Evolutionary conservation across 2,797 vertebrate species (phyloP).

Genomic region (Coendou prehensilis): DNA sequence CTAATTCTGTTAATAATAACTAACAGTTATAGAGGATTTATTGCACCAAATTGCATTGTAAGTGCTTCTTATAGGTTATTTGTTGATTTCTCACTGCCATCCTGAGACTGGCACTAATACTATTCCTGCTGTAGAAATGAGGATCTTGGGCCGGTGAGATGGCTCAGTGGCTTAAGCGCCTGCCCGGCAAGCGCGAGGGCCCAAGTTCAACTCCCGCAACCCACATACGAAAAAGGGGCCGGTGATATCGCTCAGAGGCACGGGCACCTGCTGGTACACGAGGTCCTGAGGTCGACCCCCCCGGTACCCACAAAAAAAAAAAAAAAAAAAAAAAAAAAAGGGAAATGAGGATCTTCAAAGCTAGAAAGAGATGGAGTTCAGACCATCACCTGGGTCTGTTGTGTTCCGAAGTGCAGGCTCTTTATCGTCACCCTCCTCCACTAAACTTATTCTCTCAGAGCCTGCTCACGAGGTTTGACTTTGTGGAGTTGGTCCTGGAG

Average conservation of each 20-base stretch:
- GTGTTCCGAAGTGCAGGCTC: not conserved
- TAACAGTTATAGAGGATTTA: constrained; percentile 14
- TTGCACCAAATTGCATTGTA: not conserved
- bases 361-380: not conserved
- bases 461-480: constrained; percentile 5
- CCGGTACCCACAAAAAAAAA: too few species aligned
- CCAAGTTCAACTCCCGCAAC: too few species aligned
- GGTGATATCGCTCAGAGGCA: too few species aligned
- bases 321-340: too few species aligned
- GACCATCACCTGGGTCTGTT: not conserved
- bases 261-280: too few species aligned
- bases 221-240: too few species aligned
- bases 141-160: not conserved
- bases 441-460: not conserved
- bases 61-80: not conserved
- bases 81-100: constrained; percentile 13
- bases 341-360: constrained; percentile 9
- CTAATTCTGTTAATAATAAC: constrained; percentile 22
- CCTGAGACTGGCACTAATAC: not conserved
- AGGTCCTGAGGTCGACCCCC: too few species aligned
- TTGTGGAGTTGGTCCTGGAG: constrained; percentile 3
- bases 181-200: too few species aligned
- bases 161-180: too few species aligned
- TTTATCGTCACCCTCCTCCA: not conserved
- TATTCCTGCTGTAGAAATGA: not conserved